Evolutionary conservation across 2,888 invertebrate species (phyloP), one percentile per base, ranked within the genome.

Genomic region (Unio delphinus): DNA sequence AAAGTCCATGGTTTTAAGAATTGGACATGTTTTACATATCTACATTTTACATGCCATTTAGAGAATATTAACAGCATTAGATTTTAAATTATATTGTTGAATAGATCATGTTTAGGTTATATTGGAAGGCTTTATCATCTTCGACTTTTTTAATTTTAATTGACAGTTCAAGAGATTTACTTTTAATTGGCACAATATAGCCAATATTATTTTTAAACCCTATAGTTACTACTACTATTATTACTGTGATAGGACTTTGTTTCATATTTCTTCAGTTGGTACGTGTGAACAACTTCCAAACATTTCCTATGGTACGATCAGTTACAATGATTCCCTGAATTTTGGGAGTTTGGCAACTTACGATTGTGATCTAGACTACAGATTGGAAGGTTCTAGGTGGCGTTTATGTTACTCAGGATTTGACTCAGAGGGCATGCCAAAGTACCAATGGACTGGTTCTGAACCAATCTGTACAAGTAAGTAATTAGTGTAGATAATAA

Each of bases 391-490:
- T 18, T 71, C 65, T 66, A 55, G 63, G 15, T 64, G 70, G n/a
- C 74, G 79, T 60, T 74, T 70, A 61, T 81, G 81, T 70, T 66
- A 76, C 26, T 61, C 65, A 58, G 71, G 34, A 7, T 56, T 34
- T n/a, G 55, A 63, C 54, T 23, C 34, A 56, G 67, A 60, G 15
- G 68, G 67, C 20, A 55, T 67, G 57, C 1, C 17, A 18, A n/a
- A 23, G 45, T 73, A 77, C 45, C 26, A 62, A 55, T 86, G 85
- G 85, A 80, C 76, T 63, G 84, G 82, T 26, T 64, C 34, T 20
- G 71, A 77, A 60, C 82, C 85, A 30, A 62, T 28, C 17, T 86
- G 85, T 75, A 26, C 74, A 72, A 77, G 84, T 85, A 76, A 57
- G 59, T 59, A 66, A 45, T 45, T 11, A 45, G 45, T 3, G 3